Evolutionary conservation across 2,888 invertebrate genomes (phyloP).

Genomic region (Galerucella calmariensis): DNA sequence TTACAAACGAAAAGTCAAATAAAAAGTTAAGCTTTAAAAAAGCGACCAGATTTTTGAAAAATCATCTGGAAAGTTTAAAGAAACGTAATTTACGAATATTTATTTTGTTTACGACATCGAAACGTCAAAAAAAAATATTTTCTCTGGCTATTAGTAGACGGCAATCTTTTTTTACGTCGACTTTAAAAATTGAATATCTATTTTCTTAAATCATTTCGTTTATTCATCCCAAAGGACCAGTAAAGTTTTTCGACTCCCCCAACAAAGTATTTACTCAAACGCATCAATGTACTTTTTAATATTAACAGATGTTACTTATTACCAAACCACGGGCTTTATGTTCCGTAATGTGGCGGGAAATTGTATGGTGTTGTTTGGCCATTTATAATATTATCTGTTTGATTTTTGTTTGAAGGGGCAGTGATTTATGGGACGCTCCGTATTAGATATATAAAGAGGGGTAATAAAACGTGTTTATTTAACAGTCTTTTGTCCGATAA

Average conservation of each 20-base stretch:
- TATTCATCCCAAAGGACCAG: conserved; percentile 18
- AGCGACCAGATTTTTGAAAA: no score
- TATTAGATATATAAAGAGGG: conserved; percentile 45
- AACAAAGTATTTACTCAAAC: conserved; percentile 45
- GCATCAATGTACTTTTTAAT: conserved; percentile 60
- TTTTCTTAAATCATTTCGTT: background rate
- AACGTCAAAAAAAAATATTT: no score
- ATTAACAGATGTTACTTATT: conserved; percentile 65
- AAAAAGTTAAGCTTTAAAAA: no score
- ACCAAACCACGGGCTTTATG: conserved; percentile 58
- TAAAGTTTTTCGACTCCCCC: conserved; percentile 10
- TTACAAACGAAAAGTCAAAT: no score
- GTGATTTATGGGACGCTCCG: conserved; percentile 54
- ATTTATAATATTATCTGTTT: conserved; percentile 64
- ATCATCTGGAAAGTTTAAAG: no score
- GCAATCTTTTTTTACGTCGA: background rate
- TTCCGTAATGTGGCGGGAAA: conserved; percentile 64
- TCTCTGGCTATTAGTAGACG: no score
- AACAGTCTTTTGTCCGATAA: conserved; percentile 47
- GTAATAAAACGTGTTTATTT: conserved; percentile 53
- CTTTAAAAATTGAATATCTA: background rate
- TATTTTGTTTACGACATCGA: no score
- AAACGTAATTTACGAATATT: no score
- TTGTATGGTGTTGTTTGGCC: conserved; percentile 63
- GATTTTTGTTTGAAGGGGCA: conserved; percentile 57